Evolutionary conservation across 1,140 invertebrate genomes (phyloP), one percentile per base, ranked within the genome.

Genomic region (Rhyacophila brunnea): DNA sequence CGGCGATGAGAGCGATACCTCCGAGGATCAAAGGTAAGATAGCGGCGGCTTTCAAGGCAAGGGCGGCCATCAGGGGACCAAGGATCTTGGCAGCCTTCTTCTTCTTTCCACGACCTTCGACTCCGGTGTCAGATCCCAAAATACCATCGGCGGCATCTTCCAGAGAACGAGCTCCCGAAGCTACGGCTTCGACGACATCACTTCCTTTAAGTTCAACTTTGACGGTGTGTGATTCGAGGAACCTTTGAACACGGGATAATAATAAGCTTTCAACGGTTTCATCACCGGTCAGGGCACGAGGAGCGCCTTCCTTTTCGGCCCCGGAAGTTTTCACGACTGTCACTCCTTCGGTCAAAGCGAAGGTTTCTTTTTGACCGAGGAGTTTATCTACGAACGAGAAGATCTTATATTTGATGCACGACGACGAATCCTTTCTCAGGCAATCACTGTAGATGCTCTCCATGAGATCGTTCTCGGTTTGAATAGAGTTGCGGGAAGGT

Each of bases 151-250:
- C 84, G 42, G 82, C 82, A 65, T 91, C 88, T 66, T 87, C 85
- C 18, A 92, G 75, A 42, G 88, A 88, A 36, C 89, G 82, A 7
- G 89, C 90, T n/a, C 85, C 86, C 20, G 86, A 87, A 46, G 85
- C 84, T 19, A 91, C 87, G 1, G 88, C 85, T 53, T 87, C 87
- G 2, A 91, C 80, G n/a, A 92, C 87, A 67, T 93, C 90, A 49
- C 82, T 83, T 18, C 90, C 90, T 73, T 91, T 91, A 42, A 93
- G 78, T 74, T 93, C 89, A n/a, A 93, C 83, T 69, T 90, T 89
- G 47, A 93, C 76, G 15, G 88, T 86, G 74, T 91, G 90, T 0
- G 87, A 85, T 67, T 85, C 84, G 28, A 93, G 73, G 74, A 91
- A 93, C 44, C 83, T 81, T 62, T 87, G 84, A 35, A 91, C 73